These are phyloP conservation scores for Emmelina monodactyla DNA, from an alignment of 2,888 invertebrate genomes.

Conservation along the genomic window DNA sequence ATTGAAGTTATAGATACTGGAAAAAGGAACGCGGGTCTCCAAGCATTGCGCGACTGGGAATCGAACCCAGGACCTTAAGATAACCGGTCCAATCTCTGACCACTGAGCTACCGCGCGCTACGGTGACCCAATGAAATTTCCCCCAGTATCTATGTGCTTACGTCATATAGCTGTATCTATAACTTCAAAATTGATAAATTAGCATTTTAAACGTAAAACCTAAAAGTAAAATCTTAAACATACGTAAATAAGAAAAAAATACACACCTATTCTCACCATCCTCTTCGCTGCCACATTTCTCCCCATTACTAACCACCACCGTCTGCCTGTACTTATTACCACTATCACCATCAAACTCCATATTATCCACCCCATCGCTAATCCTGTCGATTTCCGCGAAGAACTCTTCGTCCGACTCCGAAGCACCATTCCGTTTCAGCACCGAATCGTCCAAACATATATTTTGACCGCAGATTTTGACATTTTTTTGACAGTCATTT, in stretches of 20 bases:
- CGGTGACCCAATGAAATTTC: too few species aligned
- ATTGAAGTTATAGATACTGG: too few species aligned
- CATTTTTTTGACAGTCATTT: constrained; percentile 24
- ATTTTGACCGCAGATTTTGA: constrained; percentile 57
- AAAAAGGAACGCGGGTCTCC: too few species aligned
- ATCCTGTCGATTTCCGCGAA: constrained; percentile 36
- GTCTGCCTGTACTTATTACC: constrained; percentile 29
- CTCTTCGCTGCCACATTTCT: constrained; percentile 8
- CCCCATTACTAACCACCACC: constrained; percentile 29
- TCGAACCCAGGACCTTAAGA: too few species aligned
- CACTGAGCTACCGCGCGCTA: too few species aligned
- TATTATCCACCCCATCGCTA: constrained; percentile 21
- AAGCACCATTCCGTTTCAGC: constrained; percentile 27
- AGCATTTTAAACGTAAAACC: too few species aligned
- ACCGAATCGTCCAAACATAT: constrained; percentile 56
- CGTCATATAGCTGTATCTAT: too few species aligned
- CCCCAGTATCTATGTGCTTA: too few species aligned
- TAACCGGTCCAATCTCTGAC: too few species aligned
- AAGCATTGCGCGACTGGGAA: too few species aligned
- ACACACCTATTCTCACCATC: constrained; percentile 17
- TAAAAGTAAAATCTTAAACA: too few species aligned
- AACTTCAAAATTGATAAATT: too few species aligned
- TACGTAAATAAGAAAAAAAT: constrained; percentile 3
- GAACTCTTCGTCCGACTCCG: constrained; percentile 44
- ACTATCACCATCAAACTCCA: constrained; percentile 11